Evolutionary conservation across 2,797 vertebrate species (phyloP).

Genomic region (Gambusia yucatana): DNA sequence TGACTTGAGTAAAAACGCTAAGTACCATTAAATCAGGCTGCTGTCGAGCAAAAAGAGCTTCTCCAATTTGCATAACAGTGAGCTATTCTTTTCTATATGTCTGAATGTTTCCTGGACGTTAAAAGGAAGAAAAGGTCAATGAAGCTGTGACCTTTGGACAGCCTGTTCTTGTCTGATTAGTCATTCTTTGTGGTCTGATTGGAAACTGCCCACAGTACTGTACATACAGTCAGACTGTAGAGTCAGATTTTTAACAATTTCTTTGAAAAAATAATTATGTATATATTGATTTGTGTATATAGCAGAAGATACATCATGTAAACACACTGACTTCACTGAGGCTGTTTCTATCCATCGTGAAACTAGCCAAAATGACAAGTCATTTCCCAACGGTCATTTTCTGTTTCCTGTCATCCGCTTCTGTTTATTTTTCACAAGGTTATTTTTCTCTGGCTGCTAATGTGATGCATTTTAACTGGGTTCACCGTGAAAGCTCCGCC

Average conservation of each 20-base stretch:
- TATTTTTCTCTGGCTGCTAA: slow-evolving; percentile 22
- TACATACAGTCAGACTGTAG: not conserved
- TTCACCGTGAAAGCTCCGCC: slow-evolving; percentile 27
- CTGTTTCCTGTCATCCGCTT: slow-evolving; percentile 16
- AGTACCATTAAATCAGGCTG: not conserved
- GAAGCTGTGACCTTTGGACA: not conserved
- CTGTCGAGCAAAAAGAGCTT: not conserved
- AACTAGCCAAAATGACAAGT: not conserved
- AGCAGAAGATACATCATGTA: not conserved
- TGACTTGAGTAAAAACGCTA: not conserved
- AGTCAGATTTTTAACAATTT: not conserved
- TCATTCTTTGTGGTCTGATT: not conserved
- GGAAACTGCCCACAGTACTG: not conserved
- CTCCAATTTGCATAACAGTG: not conserved
- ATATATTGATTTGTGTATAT: not conserved
- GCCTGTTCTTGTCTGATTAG: not conserved
- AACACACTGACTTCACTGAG: not conserved
- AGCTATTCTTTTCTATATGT: not conserved
- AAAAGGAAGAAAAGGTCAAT: not conserved
- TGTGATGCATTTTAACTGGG: slow-evolving; percentile 26
- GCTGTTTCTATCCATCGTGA: not conserved
- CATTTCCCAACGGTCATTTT: slow-evolving; percentile 42
- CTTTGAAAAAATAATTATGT: not conserved
- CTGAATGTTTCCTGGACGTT: not conserved
- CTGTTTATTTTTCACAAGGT: slow-evolving; percentile 11